phyloP scores from a whole-genome alignment of 64 coral and sea anemone genomes.

The Dendrophyllia cribrosa region DNA sequence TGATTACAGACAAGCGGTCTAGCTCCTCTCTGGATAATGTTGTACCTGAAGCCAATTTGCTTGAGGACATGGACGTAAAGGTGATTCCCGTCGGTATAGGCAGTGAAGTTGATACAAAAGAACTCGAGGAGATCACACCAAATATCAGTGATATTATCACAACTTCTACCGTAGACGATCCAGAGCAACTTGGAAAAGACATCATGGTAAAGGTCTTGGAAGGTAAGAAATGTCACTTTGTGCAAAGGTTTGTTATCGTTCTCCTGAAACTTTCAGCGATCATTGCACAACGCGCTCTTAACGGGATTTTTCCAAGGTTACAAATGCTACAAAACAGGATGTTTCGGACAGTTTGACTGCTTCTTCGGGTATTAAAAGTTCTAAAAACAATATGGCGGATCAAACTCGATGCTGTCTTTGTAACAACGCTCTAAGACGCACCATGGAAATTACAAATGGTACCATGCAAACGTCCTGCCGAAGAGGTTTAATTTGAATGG shows the following conservation, averaged over 20 bases:
- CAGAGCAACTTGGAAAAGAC: slow-evolving; percentile 43
- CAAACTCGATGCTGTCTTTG: too few species aligned
- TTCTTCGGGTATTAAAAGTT: too few species aligned
- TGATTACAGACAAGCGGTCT: slow-evolving; percentile 72
- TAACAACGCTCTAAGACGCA: too few species aligned
- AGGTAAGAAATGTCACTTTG: background rate
- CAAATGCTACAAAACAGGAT: too few species aligned
- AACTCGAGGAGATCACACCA: slow-evolving; percentile 53
- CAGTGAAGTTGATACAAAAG: slow-evolving; percentile 25
- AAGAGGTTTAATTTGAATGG: too few species aligned
- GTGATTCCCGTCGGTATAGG: slow-evolving; percentile 75
- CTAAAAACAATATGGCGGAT: too few species aligned
- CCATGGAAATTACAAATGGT: too few species aligned
- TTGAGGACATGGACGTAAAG: slow-evolving; percentile 56
- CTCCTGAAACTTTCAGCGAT: background rate
- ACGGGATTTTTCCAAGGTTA: too few species aligned
- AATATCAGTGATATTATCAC: slow-evolving; percentile 51
- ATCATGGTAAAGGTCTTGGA: slow-evolving; percentile 52
- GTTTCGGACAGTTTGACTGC: too few species aligned
- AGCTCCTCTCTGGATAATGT: slow-evolving; percentile 31
- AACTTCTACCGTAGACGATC: slow-evolving; percentile 19
- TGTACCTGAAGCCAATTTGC: slow-evolving; percentile 14
- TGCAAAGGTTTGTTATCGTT: background rate
- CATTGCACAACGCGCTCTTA: too few species aligned
- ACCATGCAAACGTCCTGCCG: too few species aligned